Evolutionary conservation across 2,888 invertebrate species (phyloP).

Genomic region (Erebia palarica): DNA sequence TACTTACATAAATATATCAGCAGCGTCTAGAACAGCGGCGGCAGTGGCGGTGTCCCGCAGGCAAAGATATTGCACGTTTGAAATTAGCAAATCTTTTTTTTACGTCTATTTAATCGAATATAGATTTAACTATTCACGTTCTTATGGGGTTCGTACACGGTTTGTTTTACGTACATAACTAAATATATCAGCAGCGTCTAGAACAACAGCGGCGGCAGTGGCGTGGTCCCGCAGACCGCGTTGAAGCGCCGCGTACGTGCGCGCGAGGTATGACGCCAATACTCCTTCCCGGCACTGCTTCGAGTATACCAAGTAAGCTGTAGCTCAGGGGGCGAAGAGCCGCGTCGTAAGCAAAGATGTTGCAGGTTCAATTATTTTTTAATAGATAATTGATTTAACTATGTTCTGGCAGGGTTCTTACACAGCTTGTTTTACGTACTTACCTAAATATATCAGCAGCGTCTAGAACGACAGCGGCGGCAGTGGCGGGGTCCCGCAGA

Average conservation of each 20-base stretch:
- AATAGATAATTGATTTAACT: too few relatives aligned
- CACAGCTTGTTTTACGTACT: background rate
- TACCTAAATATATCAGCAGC: constrained; percentile 92
- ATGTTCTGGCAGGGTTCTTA: too few relatives aligned
- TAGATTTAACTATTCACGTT: too few relatives aligned
- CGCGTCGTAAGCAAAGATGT: too few relatives aligned
- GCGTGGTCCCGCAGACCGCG: constrained; percentile 90
- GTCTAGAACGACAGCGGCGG: constrained; percentile 93
- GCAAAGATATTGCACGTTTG: too few relatives aligned
- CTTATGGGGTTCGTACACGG: too few relatives aligned
- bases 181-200: constrained; percentile 94
- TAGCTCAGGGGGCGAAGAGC: too few relatives aligned
- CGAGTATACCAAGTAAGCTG: too few relatives aligned
- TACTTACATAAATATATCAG: constrained; percentile 89
- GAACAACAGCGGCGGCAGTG: constrained; percentile 92
- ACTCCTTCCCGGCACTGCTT: constrained; percentile 97
- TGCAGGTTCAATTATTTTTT: too few relatives aligned
- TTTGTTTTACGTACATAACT: constrained; percentile 64
- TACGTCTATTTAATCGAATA: too few relatives aligned
- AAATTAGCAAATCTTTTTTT: too few relatives aligned
- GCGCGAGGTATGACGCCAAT: constrained; percentile 41
- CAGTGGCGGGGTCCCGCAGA: constrained; percentile 85
- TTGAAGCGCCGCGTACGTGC: constrained; percentile 94
- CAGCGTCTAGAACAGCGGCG: constrained; percentile 93
- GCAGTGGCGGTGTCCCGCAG: constrained; percentile 85